Conservation (phyloP, 2,797 vertebrate species). For the Malacoctenus gilli region DNA sequence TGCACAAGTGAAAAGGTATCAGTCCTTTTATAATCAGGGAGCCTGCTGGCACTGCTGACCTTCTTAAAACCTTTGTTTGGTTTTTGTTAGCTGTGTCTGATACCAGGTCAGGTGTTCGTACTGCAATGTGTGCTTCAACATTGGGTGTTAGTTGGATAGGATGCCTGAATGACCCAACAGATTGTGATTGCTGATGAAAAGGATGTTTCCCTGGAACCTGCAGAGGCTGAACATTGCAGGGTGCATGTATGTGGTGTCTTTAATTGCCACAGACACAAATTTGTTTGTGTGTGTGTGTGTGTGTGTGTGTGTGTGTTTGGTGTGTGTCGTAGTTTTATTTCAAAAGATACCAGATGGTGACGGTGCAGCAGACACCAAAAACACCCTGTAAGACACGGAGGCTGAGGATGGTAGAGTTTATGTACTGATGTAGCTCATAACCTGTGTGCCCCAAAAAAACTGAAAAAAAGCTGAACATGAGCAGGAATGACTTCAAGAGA, state of each 20-base stretch:
- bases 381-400: neutral
- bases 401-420: conserved; percentile 37
- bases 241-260: conserved; percentile 37
- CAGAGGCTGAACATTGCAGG: conserved; percentile 40
- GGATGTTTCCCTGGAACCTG: conserved; percentile 64
- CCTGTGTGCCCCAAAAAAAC: neutral
- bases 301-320: conserved; percentile 10
- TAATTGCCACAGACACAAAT: conserved; percentile 2
- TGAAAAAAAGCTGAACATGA: no score
- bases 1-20: no score
- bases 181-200: conserved; percentile 64
- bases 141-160: conserved; percentile 46
- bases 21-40: no score
- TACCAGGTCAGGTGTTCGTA: no score
- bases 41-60: no score
- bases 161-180: conserved; percentile 57
- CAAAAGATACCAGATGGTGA: conserved; percentile 58
- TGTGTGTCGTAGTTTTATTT: conserved; percentile 20
- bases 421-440: conserved; percentile 19
- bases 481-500: no score
- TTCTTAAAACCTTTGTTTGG: no score
- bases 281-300: conserved; percentile 8
- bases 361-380: conserved; percentile 43
- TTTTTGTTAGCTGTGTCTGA: no score
- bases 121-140: conserved; percentile 42